Evolutionary conservation across 2,113 vertebrate genomes (phyloP).

Genomic region (Zosterops lateralis): DNA sequence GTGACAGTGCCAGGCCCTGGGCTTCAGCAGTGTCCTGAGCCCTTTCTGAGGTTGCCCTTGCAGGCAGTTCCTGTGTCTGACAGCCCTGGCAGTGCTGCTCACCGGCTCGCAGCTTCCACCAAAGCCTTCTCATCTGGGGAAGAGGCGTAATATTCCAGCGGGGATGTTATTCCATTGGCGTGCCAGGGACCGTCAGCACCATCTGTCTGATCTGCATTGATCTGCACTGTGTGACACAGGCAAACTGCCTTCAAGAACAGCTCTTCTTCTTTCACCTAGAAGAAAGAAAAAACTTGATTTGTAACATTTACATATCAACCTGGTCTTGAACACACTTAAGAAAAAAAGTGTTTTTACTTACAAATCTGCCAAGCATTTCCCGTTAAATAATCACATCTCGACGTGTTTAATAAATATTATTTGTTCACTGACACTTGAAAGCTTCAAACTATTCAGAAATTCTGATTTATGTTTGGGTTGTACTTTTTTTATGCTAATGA

Average conservation of each 20-base stretch:
- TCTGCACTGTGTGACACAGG: slow-evolving; percentile 96
- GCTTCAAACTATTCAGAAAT: not conserved
- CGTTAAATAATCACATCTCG: not conserved
- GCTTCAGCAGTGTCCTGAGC: not conserved
- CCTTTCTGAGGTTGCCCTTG: not conserved
- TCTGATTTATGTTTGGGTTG: not conserved
- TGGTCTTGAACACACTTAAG: not conserved
- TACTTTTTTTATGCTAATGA: not conserved
- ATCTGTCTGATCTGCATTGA: slow-evolving; percentile 87
- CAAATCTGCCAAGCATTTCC: not conserved
- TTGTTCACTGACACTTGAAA: not conserved
- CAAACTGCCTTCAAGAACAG: slow-evolving; percentile 94
- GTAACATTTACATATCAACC: not conserved
- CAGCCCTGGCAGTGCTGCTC: not conserved
- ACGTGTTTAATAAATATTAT: not conserved
- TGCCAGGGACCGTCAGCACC: slow-evolving; percentile 80
- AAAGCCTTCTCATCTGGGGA: slow-evolving; percentile 97
- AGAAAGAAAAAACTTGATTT: not conserved
- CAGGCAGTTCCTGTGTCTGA: not conserved
- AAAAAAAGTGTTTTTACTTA: not conserved
- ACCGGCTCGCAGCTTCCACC: slow-evolving; percentile 95
- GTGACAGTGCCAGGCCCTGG: not conserved
- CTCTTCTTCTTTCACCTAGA: slow-evolving; percentile 84
- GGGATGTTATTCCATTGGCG: slow-evolving; percentile 74
- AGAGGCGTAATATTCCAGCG: slow-evolving; percentile 93